Percentiles rank a stretch among this genome's conserved stretches.
These are phyloP conservation scores for Patella ulyssiponensis DNA, from an alignment of 2,888 invertebrate genomes.

Conservation along the genomic window DNA sequence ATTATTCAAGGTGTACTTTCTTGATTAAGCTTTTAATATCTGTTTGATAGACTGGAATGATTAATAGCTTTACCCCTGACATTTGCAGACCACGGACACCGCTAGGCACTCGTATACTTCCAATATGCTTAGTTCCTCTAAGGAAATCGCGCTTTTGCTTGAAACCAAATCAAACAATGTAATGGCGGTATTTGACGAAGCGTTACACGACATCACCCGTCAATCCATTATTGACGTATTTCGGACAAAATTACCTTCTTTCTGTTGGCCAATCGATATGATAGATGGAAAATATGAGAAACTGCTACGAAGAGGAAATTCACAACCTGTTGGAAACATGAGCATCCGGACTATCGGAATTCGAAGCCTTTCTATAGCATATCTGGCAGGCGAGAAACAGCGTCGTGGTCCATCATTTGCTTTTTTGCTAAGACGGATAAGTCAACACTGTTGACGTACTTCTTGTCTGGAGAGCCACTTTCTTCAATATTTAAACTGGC, in stretches of 20 bases:
- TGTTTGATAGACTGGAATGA: conserved; percentile 9
- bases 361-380: conserved; percentile 1
- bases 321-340: too few species aligned
- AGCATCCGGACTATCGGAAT: background rate
- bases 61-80: conserved; percentile 2
- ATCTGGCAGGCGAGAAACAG: background rate
- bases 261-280: too few species aligned
- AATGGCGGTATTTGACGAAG: background rate
- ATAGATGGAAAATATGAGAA: too few species aligned
- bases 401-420: background rate
- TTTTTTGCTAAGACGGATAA: conserved; percentile 7
- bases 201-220: conserved; percentile 1
- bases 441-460: conserved; percentile 2
- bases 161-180: conserved; percentile 2
- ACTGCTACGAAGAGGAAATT: too few species aligned
- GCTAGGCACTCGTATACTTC: background rate
- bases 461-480: conserved; percentile 5
- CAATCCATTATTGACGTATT: conserved; percentile 3
- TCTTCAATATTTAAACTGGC: background rate
- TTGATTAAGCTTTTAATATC: conserved; percentile 7
- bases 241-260: too few species aligned
- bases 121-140: background rate
- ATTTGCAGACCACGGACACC: background rate
- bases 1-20: conserved; percentile 1
- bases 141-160: background rate